Base-by-base conservation (phyloP, 92 coral and sea anemone genomes). In the Epizoanthus rinbou region DNA sequence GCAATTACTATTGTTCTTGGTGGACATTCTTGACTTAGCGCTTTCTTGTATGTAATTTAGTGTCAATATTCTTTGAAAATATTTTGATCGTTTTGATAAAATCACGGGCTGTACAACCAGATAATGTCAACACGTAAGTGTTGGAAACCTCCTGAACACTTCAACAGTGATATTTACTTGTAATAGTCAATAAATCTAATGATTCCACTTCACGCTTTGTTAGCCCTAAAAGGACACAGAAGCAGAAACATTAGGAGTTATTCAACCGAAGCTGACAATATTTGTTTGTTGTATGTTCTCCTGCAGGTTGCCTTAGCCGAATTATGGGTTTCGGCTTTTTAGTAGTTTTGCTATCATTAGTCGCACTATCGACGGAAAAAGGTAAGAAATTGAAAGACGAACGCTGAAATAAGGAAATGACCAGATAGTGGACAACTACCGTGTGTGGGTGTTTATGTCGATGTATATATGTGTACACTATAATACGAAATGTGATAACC, bases 291-390 rank as follows among this genome's bases (percentile, higher is more conserved):
- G 39, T 66, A 59, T 65, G 13, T 56, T 75, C 63, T 56, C 58
- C 57, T 75, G 19, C 85, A 91, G 95, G 95, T 90, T 84, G 73
- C 72, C 50, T 80, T 81, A 57, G 81, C 86, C 86, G 79, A 89
- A 85, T 84, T 76, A 93, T 93, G 98, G 98, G 98, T 87, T 92
- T 93, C 47, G 85, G 95, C 63, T 83, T 86, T 81, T 86, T 93
- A 91, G 43, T 91, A 74, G 89, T 93, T 79, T 76, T 93, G 80
- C 65, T 93, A 81, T 86, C 88, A 68, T 72, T 93, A 78, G 95
- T 91, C 59, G 89, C 93, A 52, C 74, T 91, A 35, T 87, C 93
- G 81, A 89, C 89, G 64, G 90, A 92, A 78, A 89, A 91, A 93
- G 98, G 98, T 93, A 73, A 86, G 98, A 3, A 70, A 57, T 19